Evolutionary conservation across 2,888 invertebrate genomes (phyloP).

Genomic region (Cephus nigrinus): DNA sequence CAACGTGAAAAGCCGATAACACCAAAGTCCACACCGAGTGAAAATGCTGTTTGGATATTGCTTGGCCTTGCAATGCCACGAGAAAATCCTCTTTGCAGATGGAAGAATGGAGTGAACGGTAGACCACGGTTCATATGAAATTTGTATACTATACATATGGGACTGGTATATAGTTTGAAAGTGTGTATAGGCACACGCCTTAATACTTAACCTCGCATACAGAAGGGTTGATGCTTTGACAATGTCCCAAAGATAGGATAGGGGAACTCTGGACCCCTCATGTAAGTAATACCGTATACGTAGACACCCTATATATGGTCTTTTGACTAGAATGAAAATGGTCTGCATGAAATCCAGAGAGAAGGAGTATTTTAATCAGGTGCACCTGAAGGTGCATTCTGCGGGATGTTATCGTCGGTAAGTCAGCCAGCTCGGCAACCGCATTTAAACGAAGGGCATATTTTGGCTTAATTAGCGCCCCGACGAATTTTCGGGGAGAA

Average conservation of each 20-base stretch:
- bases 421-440: conserved; percentile 25
- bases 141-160: not conserved
- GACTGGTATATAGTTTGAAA: not conserved
- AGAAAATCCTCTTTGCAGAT: not conserved
- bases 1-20: conserved; percentile 1
- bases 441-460: conserved; percentile 38
- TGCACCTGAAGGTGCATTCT: not conserved
- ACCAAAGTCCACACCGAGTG: not conserved
- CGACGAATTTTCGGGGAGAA: conserved; percentile 22
- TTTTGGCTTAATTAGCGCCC: conserved; percentile 44
- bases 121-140: not conserved
- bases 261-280: not conserved
- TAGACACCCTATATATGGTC: not conserved
- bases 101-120: not conserved
- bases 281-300: not conserved
- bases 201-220: not conserved
- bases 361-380: not conserved
- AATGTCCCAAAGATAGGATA: not conserved
- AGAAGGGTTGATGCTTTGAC: not conserved
- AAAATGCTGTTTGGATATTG: not conserved
- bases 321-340: not conserved
- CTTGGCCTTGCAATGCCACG: not conserved
- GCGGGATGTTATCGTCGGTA: conserved; percentile 22
- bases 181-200: not conserved
- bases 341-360: not conserved